These are phyloP conservation scores for Ischnura elegans DNA, from an alignment of 2,888 invertebrate species.

Conservation along the genomic window DNA sequence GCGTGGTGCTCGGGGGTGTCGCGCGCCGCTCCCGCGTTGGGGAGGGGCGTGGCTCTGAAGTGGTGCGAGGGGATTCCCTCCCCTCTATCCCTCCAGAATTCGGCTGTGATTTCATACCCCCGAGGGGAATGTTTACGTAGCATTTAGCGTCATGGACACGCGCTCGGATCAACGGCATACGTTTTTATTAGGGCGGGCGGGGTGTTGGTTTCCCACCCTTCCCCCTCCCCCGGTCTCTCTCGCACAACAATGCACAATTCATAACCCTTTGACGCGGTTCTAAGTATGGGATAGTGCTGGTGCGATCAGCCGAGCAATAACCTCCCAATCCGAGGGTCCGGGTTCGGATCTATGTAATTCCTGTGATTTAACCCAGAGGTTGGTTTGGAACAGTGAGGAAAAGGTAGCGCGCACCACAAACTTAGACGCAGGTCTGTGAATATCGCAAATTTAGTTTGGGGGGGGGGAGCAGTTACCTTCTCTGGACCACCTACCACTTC, in stretches of 20 bases:
- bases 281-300: no score
- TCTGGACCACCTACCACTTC: no score
- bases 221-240: background rate
- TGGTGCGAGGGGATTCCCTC: background rate
- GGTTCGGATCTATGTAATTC: no score
- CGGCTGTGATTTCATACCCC: no score
- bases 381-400: no score
- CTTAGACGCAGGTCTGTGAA: no score
- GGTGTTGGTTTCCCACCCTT: background rate
- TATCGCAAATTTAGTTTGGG: no score
- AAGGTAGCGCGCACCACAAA: no score
- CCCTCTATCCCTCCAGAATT: background rate
- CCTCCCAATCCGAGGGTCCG: no score
- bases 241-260: constrained; percentile 1
- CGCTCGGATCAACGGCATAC: constrained; percentile 24
- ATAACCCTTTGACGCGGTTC: background rate
- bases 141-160: constrained; percentile 41
- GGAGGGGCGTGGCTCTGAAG: background rate
- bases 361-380: no score
- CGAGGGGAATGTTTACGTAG: constrained; percentile 13
- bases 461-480: no score
- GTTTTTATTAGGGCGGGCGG: constrained; percentile 19
- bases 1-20: background rate
- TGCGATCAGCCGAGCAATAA: no score
- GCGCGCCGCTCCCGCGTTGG: background rate